A percentile compares a stretch with the other conserved stretches of the same genome.
Conservation (phyloP, 2,113 vertebrate genomes). For the Columba livia region DNA sequence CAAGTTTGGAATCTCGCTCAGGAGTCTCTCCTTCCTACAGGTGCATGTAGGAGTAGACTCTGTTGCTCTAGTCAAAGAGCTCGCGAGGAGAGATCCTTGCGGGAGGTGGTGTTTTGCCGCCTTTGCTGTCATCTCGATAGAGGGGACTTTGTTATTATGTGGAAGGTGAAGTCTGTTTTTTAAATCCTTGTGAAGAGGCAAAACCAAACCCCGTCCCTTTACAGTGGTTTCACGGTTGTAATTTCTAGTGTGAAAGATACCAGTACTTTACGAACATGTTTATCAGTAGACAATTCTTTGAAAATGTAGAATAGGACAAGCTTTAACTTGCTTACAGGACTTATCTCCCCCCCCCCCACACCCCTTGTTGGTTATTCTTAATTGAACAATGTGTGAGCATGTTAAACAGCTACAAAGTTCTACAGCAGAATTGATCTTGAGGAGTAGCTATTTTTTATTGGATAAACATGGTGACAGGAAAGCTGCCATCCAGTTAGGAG, state of each 20-base stretch:
- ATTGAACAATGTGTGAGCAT: not conserved
- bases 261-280: conserved; percentile 24
- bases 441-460: not conserved
- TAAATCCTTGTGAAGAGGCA: not conserved
- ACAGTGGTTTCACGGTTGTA: not conserved
- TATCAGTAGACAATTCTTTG: conserved; percentile 20
- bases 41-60: conserved; percentile 34
- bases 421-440: not conserved
- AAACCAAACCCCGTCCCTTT: not conserved
- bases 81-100: not conserved
- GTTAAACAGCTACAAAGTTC: not conserved
- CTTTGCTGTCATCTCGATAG: not conserved
- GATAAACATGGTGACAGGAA: not conserved
- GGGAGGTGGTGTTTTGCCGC: not conserved
- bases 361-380: conserved; percentile 11
- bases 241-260: conserved; percentile 31
- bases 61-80: conserved; percentile 27
- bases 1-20: conserved; percentile 37
- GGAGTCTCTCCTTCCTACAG: conserved; percentile 49
- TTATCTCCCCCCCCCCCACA: not conserved
- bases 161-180: not conserved
- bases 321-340: not conserved
- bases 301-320: not conserved
- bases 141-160: not conserved
- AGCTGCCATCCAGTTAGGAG: not conserved